A percentile compares a stretch with the other conserved stretches of the same genome.
Conservation (phyloP, 2,797 vertebrate species). For the Danionella dracula region DNA sequence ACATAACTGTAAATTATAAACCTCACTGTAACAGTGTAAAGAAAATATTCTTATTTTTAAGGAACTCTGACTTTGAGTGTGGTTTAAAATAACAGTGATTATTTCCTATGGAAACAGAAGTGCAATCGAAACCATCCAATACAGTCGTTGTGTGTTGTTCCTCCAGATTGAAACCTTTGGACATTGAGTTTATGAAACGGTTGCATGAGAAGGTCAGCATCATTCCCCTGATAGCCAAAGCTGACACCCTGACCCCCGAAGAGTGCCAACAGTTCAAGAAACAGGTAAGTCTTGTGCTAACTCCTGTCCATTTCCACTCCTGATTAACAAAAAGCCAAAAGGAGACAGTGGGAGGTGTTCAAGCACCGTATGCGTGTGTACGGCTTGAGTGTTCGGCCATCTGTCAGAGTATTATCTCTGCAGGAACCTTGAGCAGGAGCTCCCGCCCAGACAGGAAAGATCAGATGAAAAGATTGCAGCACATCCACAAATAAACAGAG, state of each 20-base stretch:
- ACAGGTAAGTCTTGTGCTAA: constrained; percentile 72
- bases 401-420: constrained; percentile 39
- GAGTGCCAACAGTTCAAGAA: constrained; percentile 99
- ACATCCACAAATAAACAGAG: constrained; percentile 13
- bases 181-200: constrained; percentile 99
- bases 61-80: too few species aligned
- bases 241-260: constrained; percentile 95
- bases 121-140: too few species aligned
- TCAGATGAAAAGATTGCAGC: constrained; percentile 6
- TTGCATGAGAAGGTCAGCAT: constrained; percentile 99
- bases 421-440: constrained; percentile 23
- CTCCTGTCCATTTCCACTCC: neutral
- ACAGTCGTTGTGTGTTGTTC: neutral
- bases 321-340: neutral
- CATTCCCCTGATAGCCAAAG: constrained; percentile 98
- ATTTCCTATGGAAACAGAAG: too few species aligned
- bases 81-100: too few species aligned
- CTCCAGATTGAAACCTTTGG: constrained; percentile 92
- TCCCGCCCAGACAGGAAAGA: constrained; percentile 17
- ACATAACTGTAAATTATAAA: too few species aligned
- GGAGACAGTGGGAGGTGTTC: neutral
- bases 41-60: too few species aligned
- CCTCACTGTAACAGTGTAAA: too few species aligned
- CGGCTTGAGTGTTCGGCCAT: constrained; percentile 24
- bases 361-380: constrained; percentile 2